Conservation (phyloP, 2,888 invertebrate species). For the Xanthostigma xanthostigma region DNA sequence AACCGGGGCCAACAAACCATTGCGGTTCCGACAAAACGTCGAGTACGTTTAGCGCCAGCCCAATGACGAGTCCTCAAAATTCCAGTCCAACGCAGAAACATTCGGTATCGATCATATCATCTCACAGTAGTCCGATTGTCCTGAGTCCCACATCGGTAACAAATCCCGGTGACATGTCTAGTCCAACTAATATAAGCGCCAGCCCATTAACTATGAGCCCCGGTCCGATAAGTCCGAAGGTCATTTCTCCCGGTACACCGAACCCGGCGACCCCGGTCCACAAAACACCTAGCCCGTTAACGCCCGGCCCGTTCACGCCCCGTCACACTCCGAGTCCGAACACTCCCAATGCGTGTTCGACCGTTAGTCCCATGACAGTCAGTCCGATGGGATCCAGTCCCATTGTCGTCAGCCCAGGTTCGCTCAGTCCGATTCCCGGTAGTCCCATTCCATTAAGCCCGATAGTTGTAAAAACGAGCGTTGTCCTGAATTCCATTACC, state of each 20-base stretch:
- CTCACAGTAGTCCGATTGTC: no score
- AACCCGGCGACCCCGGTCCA: no score
- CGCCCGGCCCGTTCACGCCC: neutral
- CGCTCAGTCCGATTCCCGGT: neutral
- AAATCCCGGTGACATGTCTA: no score
- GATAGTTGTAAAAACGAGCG: neutral
- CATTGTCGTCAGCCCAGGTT: neutral
- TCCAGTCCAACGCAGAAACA: neutral
- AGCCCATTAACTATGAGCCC: no score
- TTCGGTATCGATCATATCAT: no score
- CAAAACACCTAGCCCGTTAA: conserved; percentile 1
- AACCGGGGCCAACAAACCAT: conserved; percentile 37
- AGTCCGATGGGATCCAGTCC: conserved; percentile 4
- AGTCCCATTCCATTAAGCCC: neutral
- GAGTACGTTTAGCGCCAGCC: no score
- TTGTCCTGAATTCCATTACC: neutral
- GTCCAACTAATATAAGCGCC: no score
- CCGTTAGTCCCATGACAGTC: neutral
- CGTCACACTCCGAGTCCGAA: neutral
- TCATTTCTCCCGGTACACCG: no score
- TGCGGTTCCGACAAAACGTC: conserved; percentile 22
- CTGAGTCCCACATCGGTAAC: no score
- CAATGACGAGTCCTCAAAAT: neutral
- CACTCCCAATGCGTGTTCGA: neutral
- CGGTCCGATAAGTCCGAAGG: no score